A percentile compares a stretch with the other conserved stretches of the same genome.
These are phyloP conservation scores for Pelusios castaneus DNA, from an alignment of 2,113 vertebrate species.

Conservation along the genomic window DNA sequence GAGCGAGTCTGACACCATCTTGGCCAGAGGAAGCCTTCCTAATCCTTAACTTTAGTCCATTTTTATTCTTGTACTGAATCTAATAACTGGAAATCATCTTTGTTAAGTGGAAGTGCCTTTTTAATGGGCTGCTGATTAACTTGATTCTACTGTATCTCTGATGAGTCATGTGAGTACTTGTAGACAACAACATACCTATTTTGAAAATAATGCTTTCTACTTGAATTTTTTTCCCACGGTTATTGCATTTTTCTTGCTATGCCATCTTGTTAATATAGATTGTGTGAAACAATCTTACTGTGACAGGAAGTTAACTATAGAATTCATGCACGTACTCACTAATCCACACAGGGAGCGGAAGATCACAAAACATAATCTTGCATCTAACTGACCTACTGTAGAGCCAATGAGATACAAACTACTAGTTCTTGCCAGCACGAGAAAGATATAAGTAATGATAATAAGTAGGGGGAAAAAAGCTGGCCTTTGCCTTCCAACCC, in stretches of 20 bases:
- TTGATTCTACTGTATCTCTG: background rate
- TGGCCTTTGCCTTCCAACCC: background rate
- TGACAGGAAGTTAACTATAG: background rate
- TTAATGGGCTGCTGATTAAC: background rate
- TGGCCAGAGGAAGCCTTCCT: background rate
- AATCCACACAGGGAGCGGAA: background rate
- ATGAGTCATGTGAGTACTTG: background rate
- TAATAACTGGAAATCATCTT: background rate
- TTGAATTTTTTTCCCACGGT: background rate
- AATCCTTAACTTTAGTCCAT: background rate
- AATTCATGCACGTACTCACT: background rate
- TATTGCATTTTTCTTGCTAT: background rate
- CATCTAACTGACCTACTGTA: background rate
- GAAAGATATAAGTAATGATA: background rate
- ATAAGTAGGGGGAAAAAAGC: background rate
- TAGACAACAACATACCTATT: background rate
- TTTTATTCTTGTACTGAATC: background rate
- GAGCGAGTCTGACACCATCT: background rate
- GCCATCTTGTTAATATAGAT: background rate
- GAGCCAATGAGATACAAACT: background rate
- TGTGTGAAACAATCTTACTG: background rate
- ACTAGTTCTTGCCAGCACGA: background rate
- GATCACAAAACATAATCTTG: background rate
- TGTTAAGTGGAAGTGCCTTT: background rate
- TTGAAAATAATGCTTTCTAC: background rate